Conservation (phyloP, 2,888 invertebrate species). For the Orthonevra nobilis region DNA sequence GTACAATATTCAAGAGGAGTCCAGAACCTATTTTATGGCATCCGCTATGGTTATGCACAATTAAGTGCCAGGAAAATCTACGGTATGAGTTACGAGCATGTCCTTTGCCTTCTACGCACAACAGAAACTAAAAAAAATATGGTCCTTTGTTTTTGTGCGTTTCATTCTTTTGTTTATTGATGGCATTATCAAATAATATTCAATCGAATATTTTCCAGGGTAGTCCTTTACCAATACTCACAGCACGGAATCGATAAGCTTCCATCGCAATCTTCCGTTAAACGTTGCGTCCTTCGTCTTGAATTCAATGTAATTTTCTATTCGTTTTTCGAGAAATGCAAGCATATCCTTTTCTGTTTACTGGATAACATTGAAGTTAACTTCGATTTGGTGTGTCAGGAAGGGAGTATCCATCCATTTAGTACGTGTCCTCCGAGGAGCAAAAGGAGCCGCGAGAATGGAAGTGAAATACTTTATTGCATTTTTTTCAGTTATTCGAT, state of each 20-base stretch:
- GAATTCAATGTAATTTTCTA: conserved; percentile 43
- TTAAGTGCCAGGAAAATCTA: background rate
- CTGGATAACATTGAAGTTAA: conserved; percentile 43
- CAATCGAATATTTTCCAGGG: conserved; percentile 35
- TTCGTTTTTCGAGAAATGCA: conserved; percentile 41
- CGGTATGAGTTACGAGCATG: too few species aligned
- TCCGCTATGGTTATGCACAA: background rate
- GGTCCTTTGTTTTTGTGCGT: conserved; percentile 24
- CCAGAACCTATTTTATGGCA: too few species aligned
- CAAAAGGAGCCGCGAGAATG: background rate
- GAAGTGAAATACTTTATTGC: conserved; percentile 28
- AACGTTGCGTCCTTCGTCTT: background rate
- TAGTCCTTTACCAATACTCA: conserved; percentile 36
- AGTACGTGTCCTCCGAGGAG: too few species aligned
- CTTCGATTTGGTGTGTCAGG: conserved; percentile 11
- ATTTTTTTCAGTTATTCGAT: too few species aligned
- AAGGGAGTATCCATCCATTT: background rate
- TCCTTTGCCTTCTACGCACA: background rate
- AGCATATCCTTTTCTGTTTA: conserved; percentile 32
- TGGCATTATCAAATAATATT: conserved; percentile 47
- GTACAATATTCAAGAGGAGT: background rate
- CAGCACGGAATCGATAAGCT: conserved; percentile 22
- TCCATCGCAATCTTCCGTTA: background rate
- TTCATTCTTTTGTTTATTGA: too few species aligned
- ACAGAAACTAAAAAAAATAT: too few species aligned